These are phyloP conservation scores for Tetramorium simillimum DNA, from an alignment of 1,140 invertebrate genomes.

Conservation along the genomic window DNA sequence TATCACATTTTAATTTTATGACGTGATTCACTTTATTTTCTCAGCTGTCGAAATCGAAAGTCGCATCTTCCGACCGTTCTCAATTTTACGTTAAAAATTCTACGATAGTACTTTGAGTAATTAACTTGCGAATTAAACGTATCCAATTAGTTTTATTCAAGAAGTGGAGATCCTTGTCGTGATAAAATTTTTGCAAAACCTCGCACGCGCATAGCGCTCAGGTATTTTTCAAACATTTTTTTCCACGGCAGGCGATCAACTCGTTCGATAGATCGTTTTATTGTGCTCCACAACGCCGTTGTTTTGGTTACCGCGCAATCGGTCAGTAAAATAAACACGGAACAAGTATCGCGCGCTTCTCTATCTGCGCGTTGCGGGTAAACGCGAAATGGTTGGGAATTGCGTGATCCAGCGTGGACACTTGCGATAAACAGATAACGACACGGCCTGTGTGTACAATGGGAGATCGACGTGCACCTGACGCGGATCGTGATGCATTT, in stretches of 20 bases:
- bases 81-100: neutral
- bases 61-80: neutral
- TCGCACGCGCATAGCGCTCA: neutral
- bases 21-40: neutral
- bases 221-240: neutral
- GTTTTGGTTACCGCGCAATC: conserved; percentile 39
- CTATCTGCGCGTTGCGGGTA: conserved; percentile 40
- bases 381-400: conserved; percentile 60
- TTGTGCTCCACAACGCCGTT: conserved; percentile 5
- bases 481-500: conserved; percentile 70
- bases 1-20: neutral
- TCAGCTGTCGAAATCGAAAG: neutral
- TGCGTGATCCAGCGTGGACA: conserved; percentile 60
- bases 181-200: neutral
- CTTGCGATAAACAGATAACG: conserved; percentile 68
- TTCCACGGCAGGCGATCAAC: neutral
- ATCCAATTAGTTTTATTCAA: neutral
- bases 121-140: neutral
- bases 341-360: conserved; percentile 48
- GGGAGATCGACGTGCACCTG: conserved; percentile 71
- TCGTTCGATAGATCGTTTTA: conserved; percentile 49
- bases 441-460: conserved; percentile 55
- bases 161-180: neutral
- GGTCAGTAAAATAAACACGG: conserved; percentile 53
- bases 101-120: neutral